phyloP scores from a whole-genome alignment of 2,888 invertebrate genomes.

The Eristalis arbustorum region DNA sequence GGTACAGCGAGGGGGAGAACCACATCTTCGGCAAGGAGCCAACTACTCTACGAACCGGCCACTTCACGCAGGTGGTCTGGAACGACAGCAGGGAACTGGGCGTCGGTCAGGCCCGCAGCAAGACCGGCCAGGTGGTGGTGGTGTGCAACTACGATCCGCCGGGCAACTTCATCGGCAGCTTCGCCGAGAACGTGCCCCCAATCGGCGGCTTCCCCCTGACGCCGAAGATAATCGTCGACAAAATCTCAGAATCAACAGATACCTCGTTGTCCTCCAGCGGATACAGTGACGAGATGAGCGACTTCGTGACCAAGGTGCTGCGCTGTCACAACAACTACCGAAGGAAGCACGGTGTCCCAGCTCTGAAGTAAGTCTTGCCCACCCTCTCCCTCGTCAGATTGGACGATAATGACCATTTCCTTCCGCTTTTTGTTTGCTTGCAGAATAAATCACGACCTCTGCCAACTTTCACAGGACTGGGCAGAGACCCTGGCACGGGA shows the following conservation, averaged over 20 bases:
- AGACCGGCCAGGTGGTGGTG: constrained; percentile 89
- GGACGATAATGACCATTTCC: not conserved
- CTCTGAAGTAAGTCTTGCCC: constrained; percentile 81
- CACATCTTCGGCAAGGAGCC: constrained; percentile 85
- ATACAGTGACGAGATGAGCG: constrained; percentile 73
- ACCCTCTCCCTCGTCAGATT: not conserved
- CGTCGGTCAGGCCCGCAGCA: constrained; percentile 85
- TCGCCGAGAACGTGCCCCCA: constrained; percentile 86
- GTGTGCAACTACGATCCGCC: constrained; percentile 94
- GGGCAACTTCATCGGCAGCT: constrained; percentile 91
- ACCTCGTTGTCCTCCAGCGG: constrained; percentile 72
- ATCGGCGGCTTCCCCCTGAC: constrained; percentile 78
- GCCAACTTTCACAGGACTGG: constrained; percentile 86
- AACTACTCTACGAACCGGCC: constrained; percentile 85
- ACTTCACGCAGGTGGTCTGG: constrained; percentile 92
- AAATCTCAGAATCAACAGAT: constrained; percentile 72
- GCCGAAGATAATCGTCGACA: constrained; percentile 72
- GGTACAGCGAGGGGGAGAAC: constrained; percentile 84
- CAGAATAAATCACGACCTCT: constrained; percentile 84
- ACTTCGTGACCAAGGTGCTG: constrained; percentile 81
- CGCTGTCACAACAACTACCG: constrained; percentile 84
- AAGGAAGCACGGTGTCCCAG: constrained; percentile 82
- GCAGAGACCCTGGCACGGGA: constrained; percentile 85
- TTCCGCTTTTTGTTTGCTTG: constrained; percentile 73
- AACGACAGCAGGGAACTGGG: constrained; percentile 87